Percentiles rank a stretch among this genome's conserved stretches.
Conservation (phyloP, 2,888 invertebrate species). For the Dynastes hyllus region DNA sequence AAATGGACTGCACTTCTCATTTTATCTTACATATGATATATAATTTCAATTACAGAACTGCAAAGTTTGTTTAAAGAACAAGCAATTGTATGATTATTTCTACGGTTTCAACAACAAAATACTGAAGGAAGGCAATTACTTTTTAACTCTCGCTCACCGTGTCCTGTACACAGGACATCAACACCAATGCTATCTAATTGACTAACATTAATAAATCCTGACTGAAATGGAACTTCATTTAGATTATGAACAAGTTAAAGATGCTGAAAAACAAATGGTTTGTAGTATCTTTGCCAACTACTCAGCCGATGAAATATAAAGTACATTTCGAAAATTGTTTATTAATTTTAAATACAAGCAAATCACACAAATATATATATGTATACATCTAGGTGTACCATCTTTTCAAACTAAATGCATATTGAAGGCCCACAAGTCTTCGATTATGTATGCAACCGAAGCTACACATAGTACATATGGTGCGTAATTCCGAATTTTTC, state of each 20-base stretch:
- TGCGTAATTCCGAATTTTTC: too few species aligned
- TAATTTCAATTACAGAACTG: not conserved
- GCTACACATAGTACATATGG: too few species aligned
- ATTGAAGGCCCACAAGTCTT: too few species aligned
- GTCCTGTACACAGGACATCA: too few species aligned
- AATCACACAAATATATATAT: too few species aligned
- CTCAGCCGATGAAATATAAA: slow-evolving; percentile 1
- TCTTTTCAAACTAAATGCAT: too few species aligned
- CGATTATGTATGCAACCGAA: too few species aligned
- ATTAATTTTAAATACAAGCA: too few species aligned
- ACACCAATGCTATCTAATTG: too few species aligned
- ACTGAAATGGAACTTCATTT: not conserved
- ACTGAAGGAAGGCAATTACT: not conserved
- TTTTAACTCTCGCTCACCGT: not conserved
- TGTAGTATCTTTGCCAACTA: not conserved
- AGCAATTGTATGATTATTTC: slow-evolving; percentile 13
- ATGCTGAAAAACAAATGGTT: not conserved
- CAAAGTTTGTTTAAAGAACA: slow-evolving; percentile 6
- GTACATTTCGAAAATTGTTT: not conserved
- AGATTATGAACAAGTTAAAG: not conserved
- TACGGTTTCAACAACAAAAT: slow-evolving; percentile 6
- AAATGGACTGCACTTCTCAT: slow-evolving; percentile 23
- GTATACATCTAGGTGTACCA: too few species aligned
- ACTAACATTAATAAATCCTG: too few species aligned
- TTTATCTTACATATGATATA: slow-evolving; percentile 7